A percentile compares a stretch with the other conserved stretches of the same genome.
Evolutionary conservation across 2,888 invertebrate genomes (phyloP).

Genomic region (Trypoxylon attenuatum): DNA sequence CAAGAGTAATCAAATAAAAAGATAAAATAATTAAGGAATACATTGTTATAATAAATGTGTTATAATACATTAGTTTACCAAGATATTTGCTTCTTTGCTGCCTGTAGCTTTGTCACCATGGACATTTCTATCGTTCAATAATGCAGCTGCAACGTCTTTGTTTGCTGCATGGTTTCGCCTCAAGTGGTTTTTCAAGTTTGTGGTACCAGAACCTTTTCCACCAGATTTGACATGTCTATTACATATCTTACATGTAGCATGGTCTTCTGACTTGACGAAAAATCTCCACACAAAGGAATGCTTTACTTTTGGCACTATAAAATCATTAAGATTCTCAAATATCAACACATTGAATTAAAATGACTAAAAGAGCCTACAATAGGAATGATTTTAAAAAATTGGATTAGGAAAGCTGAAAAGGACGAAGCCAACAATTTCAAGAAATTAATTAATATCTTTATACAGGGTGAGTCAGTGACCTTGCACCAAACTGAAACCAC

Average conservation of each 20-base stretch:
- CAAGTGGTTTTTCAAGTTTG: slow-evolving; percentile 11
- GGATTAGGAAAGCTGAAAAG: not conserved
- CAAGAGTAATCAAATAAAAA: slow-evolving; percentile 2
- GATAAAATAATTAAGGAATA: not conserved
- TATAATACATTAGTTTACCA: slow-evolving; percentile 2
- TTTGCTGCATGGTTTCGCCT: slow-evolving; percentile 3
- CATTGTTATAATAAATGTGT: not conserved
- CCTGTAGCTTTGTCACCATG: not conserved
- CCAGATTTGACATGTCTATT: slow-evolving; percentile 8
- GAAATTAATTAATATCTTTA: too few relatives aligned
- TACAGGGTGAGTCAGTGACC: too few relatives aligned
- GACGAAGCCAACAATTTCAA: too few relatives aligned
- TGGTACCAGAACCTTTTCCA: slow-evolving; percentile 10
- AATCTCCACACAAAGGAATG: slow-evolving; percentile 8
- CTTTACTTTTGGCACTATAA: slow-evolving; percentile 14
- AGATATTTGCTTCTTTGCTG: not conserved
- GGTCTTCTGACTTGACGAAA: not conserved
- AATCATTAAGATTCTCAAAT: not conserved
- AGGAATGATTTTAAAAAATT: not conserved
- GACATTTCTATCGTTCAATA: not conserved
- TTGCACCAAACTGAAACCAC: too few relatives aligned
- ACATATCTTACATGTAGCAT: slow-evolving; percentile 11
- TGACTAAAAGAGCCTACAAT: not conserved
- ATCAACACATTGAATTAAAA: not conserved
- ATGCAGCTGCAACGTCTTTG: not conserved